Evolutionary conservation across 2,797 vertebrate genomes (phyloP), one percentile per base, ranked within the genome.

Genomic region (Aphelocoma californica): DNA sequence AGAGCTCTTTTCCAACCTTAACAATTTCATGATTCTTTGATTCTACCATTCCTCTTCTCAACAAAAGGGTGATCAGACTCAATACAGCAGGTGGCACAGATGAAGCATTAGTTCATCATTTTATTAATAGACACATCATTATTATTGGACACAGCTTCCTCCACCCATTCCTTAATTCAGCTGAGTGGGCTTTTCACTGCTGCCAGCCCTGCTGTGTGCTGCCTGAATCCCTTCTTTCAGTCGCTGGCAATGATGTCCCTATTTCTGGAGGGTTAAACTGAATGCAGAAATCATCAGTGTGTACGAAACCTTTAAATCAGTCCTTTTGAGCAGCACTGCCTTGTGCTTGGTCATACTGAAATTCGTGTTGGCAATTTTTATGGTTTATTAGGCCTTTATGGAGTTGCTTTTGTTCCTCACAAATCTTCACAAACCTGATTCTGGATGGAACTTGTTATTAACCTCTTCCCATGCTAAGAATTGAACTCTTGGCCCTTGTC

Each of bases 81-180:
- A 14, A 70, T 66, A 40, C 61, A 88, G 89, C 60, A 81, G 86
- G 81, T 74, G 86, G 60, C 44, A 81, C 36, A 57, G 44, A 84
- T 34, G 60, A 80, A 66, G 50, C 38, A 57, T 80, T 88, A 91
- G 54, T 71, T 92, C 69, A 83, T 67, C 1, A 1, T n/a, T 54
- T 81, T 94, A 91, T 94, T 90, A 95, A 88, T 95, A 96, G 91
- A 67, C 28, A 57, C 42, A 67, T 58, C 65, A 80, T 88, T 91
- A 80, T 75, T 88, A 88, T 45, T 90, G 89, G 88, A 11, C 42
- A 56, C 38, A 21, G 54, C 38, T 81, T 70, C 81, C 60, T 79
- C 75, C 40, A 25, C 28, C 42, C 53, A 32, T 75, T 87, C 61
- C 83, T 91, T 88, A 64, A 66, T 81, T 92, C 77, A 54, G 57